These are phyloP conservation scores for Lysiphlebus fabarum DNA, from an alignment of 1,140 invertebrate genomes.

Conservation along the genomic window DNA sequence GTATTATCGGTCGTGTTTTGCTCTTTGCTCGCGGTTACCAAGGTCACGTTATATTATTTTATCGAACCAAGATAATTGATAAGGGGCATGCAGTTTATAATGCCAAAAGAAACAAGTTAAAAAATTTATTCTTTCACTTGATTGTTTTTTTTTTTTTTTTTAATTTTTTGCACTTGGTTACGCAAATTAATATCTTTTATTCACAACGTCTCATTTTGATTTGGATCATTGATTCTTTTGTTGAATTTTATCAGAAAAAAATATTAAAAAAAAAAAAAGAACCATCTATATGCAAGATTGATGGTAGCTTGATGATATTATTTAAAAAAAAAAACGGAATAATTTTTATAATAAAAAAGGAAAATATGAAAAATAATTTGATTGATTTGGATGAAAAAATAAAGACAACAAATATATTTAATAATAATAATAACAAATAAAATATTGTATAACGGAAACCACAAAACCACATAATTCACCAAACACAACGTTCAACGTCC, in stretches of 20 bases:
- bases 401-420: too few relatives aligned
- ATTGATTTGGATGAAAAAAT: too few relatives aligned
- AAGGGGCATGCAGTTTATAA: conserved; percentile 19
- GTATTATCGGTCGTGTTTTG: background rate
- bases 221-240: conserved; percentile 16
- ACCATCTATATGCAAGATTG: conserved; percentile 9
- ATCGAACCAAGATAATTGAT: conserved; percentile 25
- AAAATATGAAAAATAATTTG: too few relatives aligned
- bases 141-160: conserved; percentile 6
- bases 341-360: too few relatives aligned
- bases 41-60: too few relatives aligned
- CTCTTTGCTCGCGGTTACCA: background rate
- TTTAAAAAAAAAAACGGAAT: too few relatives aligned
- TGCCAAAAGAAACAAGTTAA: background rate
- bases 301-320: conserved; percentile 11
- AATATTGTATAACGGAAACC: conserved; percentile 44
- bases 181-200: conserved; percentile 21
- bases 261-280: too few relatives aligned
- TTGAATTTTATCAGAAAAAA: too few relatives aligned
- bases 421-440: conserved; percentile 8
- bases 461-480: conserved; percentile 51
- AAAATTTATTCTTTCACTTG: background rate
- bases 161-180: conserved; percentile 1
- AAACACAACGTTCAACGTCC: conserved; percentile 46
- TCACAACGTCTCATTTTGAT: background rate